Conservation (phyloP, 2,888 invertebrate species). For the Aspidiotus rigidus region DNA sequence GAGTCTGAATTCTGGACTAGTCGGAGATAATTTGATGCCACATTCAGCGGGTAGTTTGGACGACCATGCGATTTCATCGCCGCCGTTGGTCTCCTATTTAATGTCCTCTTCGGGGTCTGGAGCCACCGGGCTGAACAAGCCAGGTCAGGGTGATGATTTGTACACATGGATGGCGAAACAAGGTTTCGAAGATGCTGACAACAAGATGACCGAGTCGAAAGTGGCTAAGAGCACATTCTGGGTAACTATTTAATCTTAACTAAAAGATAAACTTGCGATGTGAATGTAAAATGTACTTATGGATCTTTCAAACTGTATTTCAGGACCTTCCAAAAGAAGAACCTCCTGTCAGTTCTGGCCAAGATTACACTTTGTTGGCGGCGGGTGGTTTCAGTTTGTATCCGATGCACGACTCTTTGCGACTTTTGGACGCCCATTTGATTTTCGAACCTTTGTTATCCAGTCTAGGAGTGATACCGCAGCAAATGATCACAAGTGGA, state of each 20-base stretch:
- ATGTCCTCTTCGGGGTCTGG: constrained; percentile 23
- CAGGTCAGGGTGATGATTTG: constrained; percentile 67
- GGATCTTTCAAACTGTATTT: not conserved
- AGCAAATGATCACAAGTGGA: constrained; percentile 55
- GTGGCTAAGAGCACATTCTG: constrained; percentile 32
- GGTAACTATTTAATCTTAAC: not conserved
- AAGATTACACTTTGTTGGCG: constrained; percentile 38
- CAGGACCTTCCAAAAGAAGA: constrained; percentile 31
- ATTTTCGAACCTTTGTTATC: constrained; percentile 86
- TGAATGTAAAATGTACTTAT: not conserved
- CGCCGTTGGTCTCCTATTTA: constrained; percentile 30
- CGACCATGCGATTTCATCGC: constrained; percentile 32
- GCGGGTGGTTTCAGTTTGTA: constrained; percentile 54
- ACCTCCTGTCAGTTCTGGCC: constrained; percentile 8
- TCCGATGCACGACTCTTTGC: constrained; percentile 71
- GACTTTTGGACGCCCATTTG: constrained; percentile 82
- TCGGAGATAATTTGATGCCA: constrained; percentile 24
- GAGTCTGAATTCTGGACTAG: constrained; percentile 18
- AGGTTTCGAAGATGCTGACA: constrained; percentile 51
- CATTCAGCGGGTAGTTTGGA: constrained; percentile 32
- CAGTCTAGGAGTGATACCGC: constrained; percentile 81
- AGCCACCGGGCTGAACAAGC: constrained; percentile 39
- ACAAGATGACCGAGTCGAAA: constrained; percentile 36
- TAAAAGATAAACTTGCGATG: not conserved
- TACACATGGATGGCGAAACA: constrained; percentile 97